Evolutionary conservation across 2,113 vertebrate genomes (phyloP), one percentile per base, ranked within the genome.

Genomic region (Thryonomys swinderianus): DNA sequence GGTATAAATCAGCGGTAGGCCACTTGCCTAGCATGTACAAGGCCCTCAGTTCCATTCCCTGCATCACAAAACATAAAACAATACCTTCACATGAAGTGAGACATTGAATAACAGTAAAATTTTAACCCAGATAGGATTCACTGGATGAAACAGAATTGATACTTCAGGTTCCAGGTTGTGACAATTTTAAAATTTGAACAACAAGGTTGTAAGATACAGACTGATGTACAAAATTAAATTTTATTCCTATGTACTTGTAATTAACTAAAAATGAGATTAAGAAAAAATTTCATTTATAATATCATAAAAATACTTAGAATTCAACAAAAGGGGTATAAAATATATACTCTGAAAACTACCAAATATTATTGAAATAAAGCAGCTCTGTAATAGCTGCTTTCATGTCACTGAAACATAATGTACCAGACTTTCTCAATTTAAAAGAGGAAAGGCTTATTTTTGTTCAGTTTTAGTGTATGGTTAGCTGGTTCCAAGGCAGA

Each of bases 271-370:
- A 51, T 87, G 13, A 88, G 73, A 67, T 88, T 76, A 82, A 82
- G 66, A 87, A 91, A 61, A 74, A 86, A 34, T 53, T 91, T 4
- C 6, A 48, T 37, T 91, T 91, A 95, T 64, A 91, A 55, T 45
- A 37, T 51, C 5, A 66, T 74, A 6, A 61, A 76, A 67, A 88
- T 83, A 59, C 16, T 40, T 69, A 45, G 3, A 57, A 71, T 76
- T 87, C 51, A 84, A 59, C 16, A n/a, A 92, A 59, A 69, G 87
- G 81, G 71, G 0, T 53, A 37, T 32, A 67, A 78, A 83, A 48
- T 17, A 78, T 14, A 85, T 73, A 67, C 61, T 74, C 74, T 51
- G 48, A 59, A 82, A 95, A 82, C 34, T 74, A 74, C 3, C 17
- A 92, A 78, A 61, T 42, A 82, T 42, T 83, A 10, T 59, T 66